phyloP scores from a whole-genome alignment of 1,140 invertebrate species.

The Aphidius ervi region DNA sequence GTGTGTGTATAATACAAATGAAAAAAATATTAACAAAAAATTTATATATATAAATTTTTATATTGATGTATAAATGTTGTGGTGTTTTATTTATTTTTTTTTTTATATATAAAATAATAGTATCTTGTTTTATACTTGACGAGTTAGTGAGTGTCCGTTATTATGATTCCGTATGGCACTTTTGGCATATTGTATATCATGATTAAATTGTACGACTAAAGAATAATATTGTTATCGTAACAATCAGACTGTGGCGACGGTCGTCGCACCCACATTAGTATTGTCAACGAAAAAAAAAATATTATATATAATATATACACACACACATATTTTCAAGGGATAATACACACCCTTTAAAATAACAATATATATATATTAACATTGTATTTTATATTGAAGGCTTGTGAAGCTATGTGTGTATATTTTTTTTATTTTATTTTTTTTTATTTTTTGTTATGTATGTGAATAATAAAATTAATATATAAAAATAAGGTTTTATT shows the following conservation, averaged over 20 bases:
- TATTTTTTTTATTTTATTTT: not conserved
- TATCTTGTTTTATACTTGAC: not conserved
- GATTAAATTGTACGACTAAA: conserved; percentile 8
- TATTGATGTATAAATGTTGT: too few relatives aligned
- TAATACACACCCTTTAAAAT: not conserved
- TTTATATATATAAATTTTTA: too few relatives aligned
- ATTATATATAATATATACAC: not conserved
- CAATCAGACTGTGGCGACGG: conserved; percentile 26
- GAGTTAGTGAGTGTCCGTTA: not conserved
- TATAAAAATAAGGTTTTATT: not conserved
- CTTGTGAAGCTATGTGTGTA: not conserved
- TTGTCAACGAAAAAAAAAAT: not conserved
- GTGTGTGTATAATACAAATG: not conserved
- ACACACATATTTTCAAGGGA: conserved; percentile 3
- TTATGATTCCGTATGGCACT: conserved; percentile 15
- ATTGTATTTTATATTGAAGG: not conserved
- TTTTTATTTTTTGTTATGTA: not conserved
- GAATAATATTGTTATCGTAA: conserved; percentile 24
- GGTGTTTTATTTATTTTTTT: too few relatives aligned
- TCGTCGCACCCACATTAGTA: conserved; percentile 17
- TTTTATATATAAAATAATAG: too few relatives aligned
- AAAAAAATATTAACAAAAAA: too few relatives aligned
- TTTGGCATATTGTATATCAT: conserved; percentile 1
- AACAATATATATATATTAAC: not conserved
- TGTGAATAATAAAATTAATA: too few relatives aligned